Conservation (phyloP, 1,140 invertebrate genomes). For the Lepidurus apus region DNA sequence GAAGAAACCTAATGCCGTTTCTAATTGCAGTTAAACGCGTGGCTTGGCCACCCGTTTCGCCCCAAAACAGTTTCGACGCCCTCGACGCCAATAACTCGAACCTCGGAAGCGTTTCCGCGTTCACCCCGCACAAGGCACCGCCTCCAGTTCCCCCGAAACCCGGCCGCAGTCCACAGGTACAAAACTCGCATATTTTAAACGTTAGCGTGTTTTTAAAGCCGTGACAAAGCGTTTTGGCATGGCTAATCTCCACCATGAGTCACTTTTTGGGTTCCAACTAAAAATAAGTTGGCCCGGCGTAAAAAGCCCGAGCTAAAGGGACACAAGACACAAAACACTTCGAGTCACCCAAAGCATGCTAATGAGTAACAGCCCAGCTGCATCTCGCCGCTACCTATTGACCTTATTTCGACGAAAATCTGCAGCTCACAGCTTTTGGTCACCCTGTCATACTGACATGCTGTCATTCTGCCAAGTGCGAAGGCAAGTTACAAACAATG, state of each 20-base stretch:
- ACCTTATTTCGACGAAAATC: neutral
- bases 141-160: slow-evolving; percentile 7
- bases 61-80: neutral
- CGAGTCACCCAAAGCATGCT: neutral
- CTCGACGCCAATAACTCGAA: neutral
- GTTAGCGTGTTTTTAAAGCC: neutral
- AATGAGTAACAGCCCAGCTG: slow-evolving; percentile 3
- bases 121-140: neutral
- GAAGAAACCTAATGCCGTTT: neutral
- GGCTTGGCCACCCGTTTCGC: neutral
- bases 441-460: neutral
- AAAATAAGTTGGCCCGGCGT: neutral
- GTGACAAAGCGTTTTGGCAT: slow-evolving; percentile 7
- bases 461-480: slow-evolving; percentile 5
- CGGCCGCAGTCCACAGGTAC: neutral
- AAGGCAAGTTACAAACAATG: neutral
- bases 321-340: neutral
- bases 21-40: neutral
- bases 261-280: neutral
- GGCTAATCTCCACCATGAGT: neutral
- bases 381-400: neutral
- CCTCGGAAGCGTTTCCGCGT: neutral
- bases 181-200: neutral
- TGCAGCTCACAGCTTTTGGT: neutral
- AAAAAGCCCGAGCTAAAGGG: neutral